Base-by-base conservation (phyloP, 1,140 invertebrate genomes). In the Akabosia matsudoensis region DNA sequence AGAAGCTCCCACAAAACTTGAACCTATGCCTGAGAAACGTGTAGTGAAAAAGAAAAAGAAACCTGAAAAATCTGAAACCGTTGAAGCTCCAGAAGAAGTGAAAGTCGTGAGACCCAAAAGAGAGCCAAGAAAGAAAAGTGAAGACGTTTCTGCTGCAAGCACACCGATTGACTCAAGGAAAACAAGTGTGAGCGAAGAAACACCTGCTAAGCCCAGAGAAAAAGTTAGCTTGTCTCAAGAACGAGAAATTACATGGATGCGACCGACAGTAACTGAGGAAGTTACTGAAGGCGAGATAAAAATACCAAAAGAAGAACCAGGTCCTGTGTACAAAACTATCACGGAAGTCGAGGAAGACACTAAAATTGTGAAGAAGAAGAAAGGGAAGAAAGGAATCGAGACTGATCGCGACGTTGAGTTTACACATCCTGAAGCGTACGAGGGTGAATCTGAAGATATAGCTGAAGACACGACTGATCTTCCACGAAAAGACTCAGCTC, bases 161-260 rank as follows among this genome's bases (percentile, higher is more conserved):
- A 67, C 26, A 13, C 61, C 61, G 33, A 34, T 1, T 22, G 33
- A 70, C 7, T 56, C 54, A 22, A 10, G 54, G 10, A 56, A 45
- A 18, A 2, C 28, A 3, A 28, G 33, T 45, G 51, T 31, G 37
- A 45, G 37, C 18, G 7, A 18, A 18, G 37, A 45, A 18, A 45
- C 37, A 18, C 37, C 37, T 70, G 10, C 67, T 3, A 67, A 30
- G 61, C 61, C 61, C 1, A 67, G 31, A 30, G 61, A 30, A 4
- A 67, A 30, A n/a, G 30, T 7, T 31, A 22, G 7, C 4, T 2
- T 30, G 13, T 13, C 28, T 4, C 28, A 30, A 7, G 61, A 30
- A 71, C 24, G 0, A 18, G 78, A 79, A 83, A 56, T 80, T 82
- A 24, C 80, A 81, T 76, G 71, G 33, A 70, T 37, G 18, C 37